Conservation (phyloP, 2,797 vertebrate genomes). For the Eurystomus glaucurus region DNA sequence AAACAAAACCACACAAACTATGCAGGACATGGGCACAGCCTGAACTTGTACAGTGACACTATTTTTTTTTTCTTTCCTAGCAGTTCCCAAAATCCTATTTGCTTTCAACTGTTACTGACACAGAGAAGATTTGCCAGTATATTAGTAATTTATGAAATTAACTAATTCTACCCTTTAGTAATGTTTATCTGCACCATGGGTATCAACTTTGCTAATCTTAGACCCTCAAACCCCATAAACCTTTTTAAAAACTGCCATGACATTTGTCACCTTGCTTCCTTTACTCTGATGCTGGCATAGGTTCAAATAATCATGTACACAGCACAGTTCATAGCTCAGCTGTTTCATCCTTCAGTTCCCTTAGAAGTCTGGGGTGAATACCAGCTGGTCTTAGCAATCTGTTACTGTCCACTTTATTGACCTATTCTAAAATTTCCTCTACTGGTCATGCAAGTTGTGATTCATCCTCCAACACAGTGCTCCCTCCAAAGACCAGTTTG, state of each 20-base stretch:
- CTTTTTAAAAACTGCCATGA: neutral
- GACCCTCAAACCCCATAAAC: neutral
- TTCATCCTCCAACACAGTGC: neutral
- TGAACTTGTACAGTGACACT: neutral
- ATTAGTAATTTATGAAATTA: neutral
- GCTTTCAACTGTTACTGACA: neutral
- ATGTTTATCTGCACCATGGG: neutral
- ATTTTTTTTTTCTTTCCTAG: neutral
- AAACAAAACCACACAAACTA: neutral
- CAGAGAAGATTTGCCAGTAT: neutral
- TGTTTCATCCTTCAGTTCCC: constrained; percentile 51
- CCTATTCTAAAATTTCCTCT: constrained; percentile 2
- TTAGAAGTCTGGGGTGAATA: constrained; percentile 32
- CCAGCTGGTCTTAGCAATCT: constrained; percentile 30
- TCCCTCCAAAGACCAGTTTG: neutral
- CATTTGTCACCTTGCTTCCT: neutral
- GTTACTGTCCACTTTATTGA: constrained; percentile 45
- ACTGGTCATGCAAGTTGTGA: neutral
- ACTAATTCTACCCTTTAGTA: neutral
- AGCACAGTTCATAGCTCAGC: constrained; percentile 2
- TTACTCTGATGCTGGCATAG: neutral
- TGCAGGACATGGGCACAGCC: neutral
- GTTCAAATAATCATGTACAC: constrained; percentile 20
- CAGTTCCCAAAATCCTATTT: neutral
- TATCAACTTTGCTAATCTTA: neutral